These are phyloP conservation scores for Poecilia gillii DNA, from an alignment of 2,797 vertebrate species.

Conservation along the genomic window DNA sequence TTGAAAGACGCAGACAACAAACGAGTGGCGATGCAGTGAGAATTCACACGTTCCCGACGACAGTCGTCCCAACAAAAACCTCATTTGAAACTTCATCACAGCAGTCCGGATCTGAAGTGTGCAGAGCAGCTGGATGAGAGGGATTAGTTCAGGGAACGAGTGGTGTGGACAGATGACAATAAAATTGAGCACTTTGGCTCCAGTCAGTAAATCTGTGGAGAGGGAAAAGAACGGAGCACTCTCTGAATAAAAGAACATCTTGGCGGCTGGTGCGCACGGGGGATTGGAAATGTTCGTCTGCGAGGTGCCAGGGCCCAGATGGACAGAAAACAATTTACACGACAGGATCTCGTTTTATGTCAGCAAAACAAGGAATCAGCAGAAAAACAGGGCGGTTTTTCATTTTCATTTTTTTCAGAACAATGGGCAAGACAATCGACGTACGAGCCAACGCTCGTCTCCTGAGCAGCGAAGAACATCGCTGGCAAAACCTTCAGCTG, in stretches of 20 bases:
- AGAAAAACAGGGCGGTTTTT: not conserved
- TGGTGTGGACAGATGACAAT: constrained; percentile 13
- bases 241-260: constrained; percentile 7
- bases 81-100: constrained; percentile 5
- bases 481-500: not conserved
- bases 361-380: constrained; percentile 4
- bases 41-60: not conserved
- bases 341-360: constrained; percentile 3
- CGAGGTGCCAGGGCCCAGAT: not conserved
- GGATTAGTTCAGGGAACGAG: constrained; percentile 3
- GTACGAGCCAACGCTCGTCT: not conserved
- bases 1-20: not conserved
- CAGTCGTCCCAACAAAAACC: not conserved
- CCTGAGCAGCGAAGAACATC: not conserved
- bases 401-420: not conserved
- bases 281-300: not conserved
- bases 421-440: not conserved
- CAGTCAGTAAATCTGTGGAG: constrained; percentile 5
- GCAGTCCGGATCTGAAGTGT: not conserved
- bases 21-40: not conserved
- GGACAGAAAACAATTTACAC: not conserved
- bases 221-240: not conserved
- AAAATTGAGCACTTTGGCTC: constrained; percentile 7
- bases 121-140: constrained; percentile 10
- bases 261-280: not conserved